Conservation (phyloP, 2,797 vertebrate species). For the Sebastes melanostomus region DNA sequence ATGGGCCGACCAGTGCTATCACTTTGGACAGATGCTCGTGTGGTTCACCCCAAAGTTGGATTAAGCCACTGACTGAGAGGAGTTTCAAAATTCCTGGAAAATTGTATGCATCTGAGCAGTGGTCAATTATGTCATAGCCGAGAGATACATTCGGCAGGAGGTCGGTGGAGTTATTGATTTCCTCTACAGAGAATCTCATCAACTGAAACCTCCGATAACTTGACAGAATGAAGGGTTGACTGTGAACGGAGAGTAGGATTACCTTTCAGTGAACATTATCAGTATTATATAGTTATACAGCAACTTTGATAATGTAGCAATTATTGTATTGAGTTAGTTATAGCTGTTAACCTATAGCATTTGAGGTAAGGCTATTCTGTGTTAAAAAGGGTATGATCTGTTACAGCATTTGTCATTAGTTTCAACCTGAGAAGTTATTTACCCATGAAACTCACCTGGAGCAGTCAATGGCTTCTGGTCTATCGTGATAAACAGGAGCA, state of each 20-base stretch:
- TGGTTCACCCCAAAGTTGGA: slow-evolving; percentile 19
- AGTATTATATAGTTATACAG: neutral
- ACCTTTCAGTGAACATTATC: neutral
- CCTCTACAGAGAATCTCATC: slow-evolving; percentile 84
- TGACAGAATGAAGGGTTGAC: slow-evolving; percentile 50
- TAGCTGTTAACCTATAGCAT: neutral
- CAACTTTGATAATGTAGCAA: neutral
- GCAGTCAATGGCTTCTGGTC: slow-evolving; percentile 66
- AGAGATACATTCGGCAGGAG: slow-evolving; percentile 80
- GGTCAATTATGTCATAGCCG: slow-evolving; percentile 85
- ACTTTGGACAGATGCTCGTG: slow-evolving; percentile 47
- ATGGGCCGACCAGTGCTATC: slow-evolving; percentile 71
- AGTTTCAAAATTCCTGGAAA: slow-evolving; percentile 64
- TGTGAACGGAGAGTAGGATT: slow-evolving; percentile 34
- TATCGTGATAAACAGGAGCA: neutral
- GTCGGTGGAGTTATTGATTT: slow-evolving; percentile 82
- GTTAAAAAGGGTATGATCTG: neutral
- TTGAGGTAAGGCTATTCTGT: neutral
- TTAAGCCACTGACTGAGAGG: slow-evolving; percentile 53
- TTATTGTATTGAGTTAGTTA: neutral
- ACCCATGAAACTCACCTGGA: slow-evolving; percentile 60
- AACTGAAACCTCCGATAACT: slow-evolving; percentile 81
- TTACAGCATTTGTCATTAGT: neutral
- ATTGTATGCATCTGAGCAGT: slow-evolving; percentile 71
- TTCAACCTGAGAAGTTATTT: neutral